Evolutionary conservation across 2,797 vertebrate genomes (phyloP), one percentile per base, ranked within the genome.

Genomic region (Pyrocephalus nanus): DNA sequence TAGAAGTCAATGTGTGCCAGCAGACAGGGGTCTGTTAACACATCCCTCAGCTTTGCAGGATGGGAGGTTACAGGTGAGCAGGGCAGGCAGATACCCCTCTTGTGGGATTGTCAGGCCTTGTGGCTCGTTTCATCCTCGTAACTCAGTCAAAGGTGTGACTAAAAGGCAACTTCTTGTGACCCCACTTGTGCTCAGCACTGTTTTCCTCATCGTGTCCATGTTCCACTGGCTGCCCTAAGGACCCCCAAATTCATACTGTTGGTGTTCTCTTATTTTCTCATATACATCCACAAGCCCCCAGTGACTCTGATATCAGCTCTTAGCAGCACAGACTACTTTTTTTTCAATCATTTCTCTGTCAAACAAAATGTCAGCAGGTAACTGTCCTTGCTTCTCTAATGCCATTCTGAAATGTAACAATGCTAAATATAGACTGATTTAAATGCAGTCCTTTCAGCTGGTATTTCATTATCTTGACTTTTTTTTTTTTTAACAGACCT

Each of bases 71-170:
- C 40, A 70, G 40, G 53, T 50, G 48, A 18, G 32, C 32, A 9
- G 19, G 61, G 62, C 54, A 71, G 54, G 27, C 20, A 71, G 47
- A 19, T 7, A 29, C 5, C 17, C 26, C 34, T n/a, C 32, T 7
- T 2, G 14, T 12, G 25, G 42, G 38, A 42, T 5, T 17, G 6
- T 4, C 6, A 6, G n/a, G 14, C 0, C 0, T 2, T 20, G 20
- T 18, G 48, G 25, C 51, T 86, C 21, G 1, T 66, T 60, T 58
- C 43, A 22, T 22, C 20, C 64, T 19, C 6, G 1, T 29, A 40
- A 34, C 38, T 50, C 48, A 47, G 29, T n/a, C 48, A 21, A 54
- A 65, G 54, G 32, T 75, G 50, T 4, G 29, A 50, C 29, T 75
- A 50, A 82, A 87, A 75, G 15, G 9, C 12, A n/a, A n/a, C 20